Conservation (phyloP, 2,113 vertebrate species). For the Muntiacus muntjak region DNA sequence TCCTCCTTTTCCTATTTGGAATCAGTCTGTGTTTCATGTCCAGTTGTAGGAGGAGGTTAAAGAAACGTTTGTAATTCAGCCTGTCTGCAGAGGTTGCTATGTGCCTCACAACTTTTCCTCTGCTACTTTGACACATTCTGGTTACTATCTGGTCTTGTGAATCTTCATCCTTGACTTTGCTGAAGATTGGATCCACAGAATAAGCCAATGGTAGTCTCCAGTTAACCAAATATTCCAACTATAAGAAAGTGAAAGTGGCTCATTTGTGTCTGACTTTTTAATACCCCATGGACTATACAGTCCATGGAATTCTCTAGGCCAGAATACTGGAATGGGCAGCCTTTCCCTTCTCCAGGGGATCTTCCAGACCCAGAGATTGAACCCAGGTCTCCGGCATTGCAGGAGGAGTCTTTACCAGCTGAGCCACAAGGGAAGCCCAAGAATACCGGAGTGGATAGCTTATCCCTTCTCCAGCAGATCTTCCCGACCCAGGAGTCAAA, state of each 20-base stretch:
- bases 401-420: background rate
- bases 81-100: background rate
- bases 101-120: background rate
- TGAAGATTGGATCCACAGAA: background rate
- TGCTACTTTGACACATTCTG: background rate
- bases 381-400: background rate
- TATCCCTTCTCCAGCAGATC: background rate
- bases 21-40: too few relatives aligned
- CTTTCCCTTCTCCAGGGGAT: background rate
- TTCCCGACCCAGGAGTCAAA: too few relatives aligned
- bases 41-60: background rate
- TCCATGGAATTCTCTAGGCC: background rate
- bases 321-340: background rate
- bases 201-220: background rate
- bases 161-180: background rate
- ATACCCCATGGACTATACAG: accelerated
- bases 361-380: background rate
- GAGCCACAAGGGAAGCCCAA: background rate
- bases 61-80: background rate
- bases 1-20: too few relatives aligned
- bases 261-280: background rate
- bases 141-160: background rate
- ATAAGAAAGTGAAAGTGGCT: background rate
- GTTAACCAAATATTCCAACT: background rate
- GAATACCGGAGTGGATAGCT: background rate